phyloP scores from a whole-genome alignment of 2,888 invertebrate genomes.

The Tetramorium bicarinatum region DNA sequence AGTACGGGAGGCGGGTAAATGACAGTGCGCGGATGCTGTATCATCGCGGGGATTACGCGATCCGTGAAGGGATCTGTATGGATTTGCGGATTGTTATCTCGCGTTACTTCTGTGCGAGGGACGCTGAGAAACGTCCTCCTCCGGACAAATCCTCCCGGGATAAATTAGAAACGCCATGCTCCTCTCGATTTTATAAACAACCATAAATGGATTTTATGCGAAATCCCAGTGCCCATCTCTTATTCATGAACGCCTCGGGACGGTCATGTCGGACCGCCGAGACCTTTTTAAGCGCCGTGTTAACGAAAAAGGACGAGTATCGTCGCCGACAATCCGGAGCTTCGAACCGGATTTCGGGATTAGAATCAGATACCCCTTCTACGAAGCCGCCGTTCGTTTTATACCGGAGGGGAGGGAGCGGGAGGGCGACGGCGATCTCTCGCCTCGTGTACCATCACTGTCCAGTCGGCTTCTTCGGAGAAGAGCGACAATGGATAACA shows the following conservation, averaged over 20 bases:
- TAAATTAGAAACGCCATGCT: conserved; percentile 13
- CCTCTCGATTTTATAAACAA: conserved; percentile 20
- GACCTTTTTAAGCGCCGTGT: conserved; percentile 56
- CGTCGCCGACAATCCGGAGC: conserved; percentile 77
- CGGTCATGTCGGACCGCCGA: conserved; percentile 16
- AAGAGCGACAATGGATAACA: conserved; percentile 69
- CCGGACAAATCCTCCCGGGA: background rate
- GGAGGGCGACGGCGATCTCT: conserved; percentile 72
- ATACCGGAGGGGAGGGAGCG: conserved; percentile 20
- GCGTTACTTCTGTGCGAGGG: background rate
- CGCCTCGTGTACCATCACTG: conserved; percentile 63
- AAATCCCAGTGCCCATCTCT: conserved; percentile 23
- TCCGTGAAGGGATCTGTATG: background rate
- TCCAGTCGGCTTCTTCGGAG: conserved; percentile 46
- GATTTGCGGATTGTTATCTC: background rate
- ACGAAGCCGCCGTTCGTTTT: conserved; percentile 66
- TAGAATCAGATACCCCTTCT: conserved; percentile 71
- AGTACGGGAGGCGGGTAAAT: background rate
- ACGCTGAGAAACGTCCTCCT: too few species aligned
- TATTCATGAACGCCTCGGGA: conserved; percentile 51
- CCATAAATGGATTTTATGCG: conserved; percentile 25
- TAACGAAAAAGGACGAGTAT: conserved; percentile 70
- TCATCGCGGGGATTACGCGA: background rate
- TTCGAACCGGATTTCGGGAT: conserved; percentile 83
- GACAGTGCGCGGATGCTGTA: background rate